Base-by-base conservation (phyloP, 1,140 invertebrate genomes). In the Eulimnadia texana region DNA sequence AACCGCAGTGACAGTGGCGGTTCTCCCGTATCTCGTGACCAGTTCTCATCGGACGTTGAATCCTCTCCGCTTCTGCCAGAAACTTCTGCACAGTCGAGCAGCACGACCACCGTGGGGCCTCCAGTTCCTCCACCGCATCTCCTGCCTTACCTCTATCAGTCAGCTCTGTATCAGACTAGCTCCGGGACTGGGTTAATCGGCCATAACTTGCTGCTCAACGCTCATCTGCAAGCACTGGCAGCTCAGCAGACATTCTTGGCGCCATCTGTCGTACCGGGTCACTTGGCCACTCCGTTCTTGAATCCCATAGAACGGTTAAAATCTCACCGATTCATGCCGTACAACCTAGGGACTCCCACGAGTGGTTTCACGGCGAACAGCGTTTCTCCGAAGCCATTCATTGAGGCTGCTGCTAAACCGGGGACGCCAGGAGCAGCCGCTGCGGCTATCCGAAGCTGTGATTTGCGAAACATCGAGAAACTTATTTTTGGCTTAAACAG, bases 141-240 rank as follows among this genome's bases (percentile, higher is more conserved):
- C 52, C 75, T 93, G 65, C 90, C 89, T 60, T 93, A 92, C 77
- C 80, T 93, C 13, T 91, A 91, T 71, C 85, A 84, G 19, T 78
- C 78, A 1, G 78, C 78, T 1, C 79, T 11, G 78, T 79, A 2
- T 65, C 68, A 3, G 0, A 81, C 87, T 56, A 82, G 2, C 66
- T 16, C 33, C 16, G 6, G 33, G n/a, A n/a, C n/a, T 16, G 33
- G 33, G 33, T 6, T 6, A 9, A 78, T 85, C 64, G 84, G 82
- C 64, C 84, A 83, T 3, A 84, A 85, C 47, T 77, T 91, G 68
- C 75, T 91, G 20, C 86, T 90, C 72, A 90, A 90, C 71, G 85
- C 84, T 56, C 85, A 87, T 70, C 73, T 88, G 22, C 60, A 61
- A 22, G 85, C 85, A 2, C 72, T 89, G 49, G 85, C 86, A 67